Percentiles rank a stretch among this genome's conserved stretches.
These are phyloP conservation scores for Ectemnius continuus DNA, from an alignment of 2,888 invertebrate genomes.

Conservation along the genomic window DNA sequence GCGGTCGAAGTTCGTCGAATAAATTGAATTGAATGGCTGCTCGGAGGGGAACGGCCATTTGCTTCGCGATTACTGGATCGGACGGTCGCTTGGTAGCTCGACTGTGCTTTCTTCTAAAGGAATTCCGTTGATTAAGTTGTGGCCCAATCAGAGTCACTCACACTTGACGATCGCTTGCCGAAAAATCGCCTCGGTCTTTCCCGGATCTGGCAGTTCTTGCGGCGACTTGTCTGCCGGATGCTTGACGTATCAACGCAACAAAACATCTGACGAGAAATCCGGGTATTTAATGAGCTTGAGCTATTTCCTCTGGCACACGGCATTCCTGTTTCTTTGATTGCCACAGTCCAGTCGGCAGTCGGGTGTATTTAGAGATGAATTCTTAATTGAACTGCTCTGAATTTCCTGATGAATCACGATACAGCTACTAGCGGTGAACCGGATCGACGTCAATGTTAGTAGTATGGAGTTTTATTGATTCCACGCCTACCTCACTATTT, in stretches of 20 bases:
- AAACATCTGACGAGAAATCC: conserved; percentile 12
- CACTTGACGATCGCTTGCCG: neutral
- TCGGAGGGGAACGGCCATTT: neutral
- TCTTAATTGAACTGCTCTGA: conserved; percentile 30
- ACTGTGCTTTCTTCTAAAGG: neutral
- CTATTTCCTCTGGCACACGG: neutral
- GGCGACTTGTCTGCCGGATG: neutral
- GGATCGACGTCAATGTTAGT: conserved; percentile 17
- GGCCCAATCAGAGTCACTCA: too few relatives aligned
- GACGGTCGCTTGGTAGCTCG: neutral
- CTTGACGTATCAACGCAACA: neutral
- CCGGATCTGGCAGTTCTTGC: conserved; percentile 1
- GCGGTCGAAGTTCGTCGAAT: neutral
- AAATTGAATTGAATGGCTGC: neutral
- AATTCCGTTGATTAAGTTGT: neutral
- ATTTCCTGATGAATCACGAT: conserved; percentile 46
- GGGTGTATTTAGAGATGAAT: neutral
- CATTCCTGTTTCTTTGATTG: conserved; percentile 13
- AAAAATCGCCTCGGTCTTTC: neutral
- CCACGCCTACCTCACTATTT: conserved; percentile 11
- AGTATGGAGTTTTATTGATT: conserved; percentile 29
- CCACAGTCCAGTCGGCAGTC: conserved; percentile 9
- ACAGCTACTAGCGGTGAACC: conserved; percentile 15
- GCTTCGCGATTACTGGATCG: neutral
- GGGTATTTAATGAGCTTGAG: conserved; percentile 4